Conservation (phyloP, 2,797 vertebrate genomes). For the Phrynocephalus forsythii region DNA sequence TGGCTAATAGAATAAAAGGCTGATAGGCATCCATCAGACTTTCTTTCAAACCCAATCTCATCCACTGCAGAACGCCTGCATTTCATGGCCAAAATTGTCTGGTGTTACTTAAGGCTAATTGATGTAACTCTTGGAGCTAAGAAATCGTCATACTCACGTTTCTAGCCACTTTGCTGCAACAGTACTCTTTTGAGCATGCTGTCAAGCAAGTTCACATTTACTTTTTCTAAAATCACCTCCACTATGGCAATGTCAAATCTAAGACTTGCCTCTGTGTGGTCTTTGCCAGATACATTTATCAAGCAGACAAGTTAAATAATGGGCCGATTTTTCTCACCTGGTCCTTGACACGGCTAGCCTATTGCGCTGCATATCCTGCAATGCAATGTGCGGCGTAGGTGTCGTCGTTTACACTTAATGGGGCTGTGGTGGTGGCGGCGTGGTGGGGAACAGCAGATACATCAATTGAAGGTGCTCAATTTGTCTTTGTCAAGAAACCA, state of each 20-base stretch:
- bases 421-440: slow-evolving; percentile 30
- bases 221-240: slow-evolving; percentile 60
- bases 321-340: slow-evolving; percentile 69
- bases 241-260: slow-evolving; percentile 65
- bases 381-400: slow-evolving; percentile 8
- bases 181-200: slow-evolving; percentile 55
- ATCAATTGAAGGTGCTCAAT: slow-evolving; percentile 51
- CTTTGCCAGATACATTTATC: slow-evolving; percentile 71
- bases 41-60: too few species aligned
- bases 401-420: slow-evolving; percentile 39
- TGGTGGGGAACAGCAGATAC: slow-evolving; percentile 36
- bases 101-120: too few species aligned
- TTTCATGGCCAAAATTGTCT: too few species aligned
- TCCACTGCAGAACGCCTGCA: too few species aligned
- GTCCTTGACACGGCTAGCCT: slow-evolving; percentile 60
- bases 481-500: slow-evolving; percentile 37
- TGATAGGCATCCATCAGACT: too few species aligned
- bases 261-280: slow-evolving; percentile 72
- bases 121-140: too few species aligned
- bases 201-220: slow-evolving; percentile 68
- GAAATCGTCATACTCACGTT: neutral
- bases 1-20: too few species aligned
- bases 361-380: slow-evolving; percentile 41
- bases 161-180: slow-evolving; percentile 9
- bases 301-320: slow-evolving; percentile 70